A percentile compares a stretch with the other conserved stretches of the same genome.
Conservation (phyloP, 2,888 invertebrate species). For the Glyphotaelius pellucidus region DNA sequence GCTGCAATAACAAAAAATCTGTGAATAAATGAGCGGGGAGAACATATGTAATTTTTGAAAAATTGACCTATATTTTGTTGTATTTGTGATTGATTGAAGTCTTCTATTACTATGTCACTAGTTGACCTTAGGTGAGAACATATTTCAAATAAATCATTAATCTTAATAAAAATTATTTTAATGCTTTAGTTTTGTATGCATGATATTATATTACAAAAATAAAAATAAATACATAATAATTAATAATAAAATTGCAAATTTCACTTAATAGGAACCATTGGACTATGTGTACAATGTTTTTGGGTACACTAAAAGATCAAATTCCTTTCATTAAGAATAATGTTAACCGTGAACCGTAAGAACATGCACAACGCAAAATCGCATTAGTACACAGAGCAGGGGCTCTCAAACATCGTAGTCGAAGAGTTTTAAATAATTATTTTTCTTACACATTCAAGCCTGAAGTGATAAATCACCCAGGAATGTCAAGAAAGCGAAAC, state of each 20-base stretch:
- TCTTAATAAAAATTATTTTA: not conserved
- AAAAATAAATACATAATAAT: too few relatives aligned
- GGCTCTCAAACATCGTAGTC: not conserved
- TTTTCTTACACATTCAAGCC: too few relatives aligned
- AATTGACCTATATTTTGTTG: too few relatives aligned
- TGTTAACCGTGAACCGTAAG: not conserved
- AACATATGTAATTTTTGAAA: too few relatives aligned
- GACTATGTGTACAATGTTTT: not conserved
- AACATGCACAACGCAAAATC: not conserved
- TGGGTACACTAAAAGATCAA: not conserved
- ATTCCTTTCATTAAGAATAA: not conserved
- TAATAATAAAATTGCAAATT: not conserved
- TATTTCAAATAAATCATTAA: not conserved
- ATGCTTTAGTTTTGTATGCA: not conserved
- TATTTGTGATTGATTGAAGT: too few relatives aligned
- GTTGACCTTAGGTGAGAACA: not conserved
- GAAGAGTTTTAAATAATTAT: too few relatives aligned
- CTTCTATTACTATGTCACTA: not conserved
- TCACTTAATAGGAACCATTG: not conserved
- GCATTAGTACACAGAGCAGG: not conserved
- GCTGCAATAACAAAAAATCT: too few relatives aligned
- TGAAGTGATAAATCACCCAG: too few relatives aligned
- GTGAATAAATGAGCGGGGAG: too few relatives aligned
- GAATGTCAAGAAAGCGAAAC: too few relatives aligned
- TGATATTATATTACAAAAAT: not conserved